Base-by-base conservation (phyloP, 2,797 vertebrate species). In the Acanthurus lineatus region DNA sequence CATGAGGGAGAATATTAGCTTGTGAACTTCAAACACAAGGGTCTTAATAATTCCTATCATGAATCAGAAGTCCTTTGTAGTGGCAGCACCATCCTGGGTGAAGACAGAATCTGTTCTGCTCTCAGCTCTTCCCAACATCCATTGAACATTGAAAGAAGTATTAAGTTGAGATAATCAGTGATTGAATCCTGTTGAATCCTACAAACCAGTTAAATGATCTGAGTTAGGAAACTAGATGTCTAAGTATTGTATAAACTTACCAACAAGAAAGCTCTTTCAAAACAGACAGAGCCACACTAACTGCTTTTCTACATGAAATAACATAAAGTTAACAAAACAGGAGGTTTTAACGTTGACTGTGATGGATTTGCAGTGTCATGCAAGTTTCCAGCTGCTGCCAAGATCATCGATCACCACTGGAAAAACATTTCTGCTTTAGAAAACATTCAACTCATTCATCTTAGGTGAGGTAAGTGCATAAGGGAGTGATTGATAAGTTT, bases 11-110 rank as follows among this genome's bases (percentile, higher is more conserved):
- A 82, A 60, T 64, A 81, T 73, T 76, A 65, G 67, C 35, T 47
- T 52, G 52, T 59, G 47, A 32, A 91, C 81, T 86, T 91, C 81
- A 91, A 91, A 91, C 63, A 1, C 20, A 42, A 32, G 54, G 44
- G 25, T 35, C 65, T 72, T 58, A 71, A 79, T 58, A 84, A 84
- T 22, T 38, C 42, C 45, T 19, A 76, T 69, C 59, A 11, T 60
- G 53, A 83, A 57, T 78, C 69, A 69, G 52, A 71, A 70, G 63
- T 66, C 28, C 17, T 56, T 28, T 61, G 12, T 40, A 62, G 70
- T 14, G 32, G 49, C 42, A 10, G 38, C 32, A 8, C 45, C 16
- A 2, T 59, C 53, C 12, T 16, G 56, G 60, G 35, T 44, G 42
- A 70, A 52, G 85, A 17, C 17, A 40, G 9, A 56, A 56, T 14